A percentile compares a stretch with the other conserved stretches of the same genome.
These are phyloP conservation scores for Tholera decimalis DNA, from an alignment of 2,888 invertebrate genomes.

Conservation along the genomic window DNA sequence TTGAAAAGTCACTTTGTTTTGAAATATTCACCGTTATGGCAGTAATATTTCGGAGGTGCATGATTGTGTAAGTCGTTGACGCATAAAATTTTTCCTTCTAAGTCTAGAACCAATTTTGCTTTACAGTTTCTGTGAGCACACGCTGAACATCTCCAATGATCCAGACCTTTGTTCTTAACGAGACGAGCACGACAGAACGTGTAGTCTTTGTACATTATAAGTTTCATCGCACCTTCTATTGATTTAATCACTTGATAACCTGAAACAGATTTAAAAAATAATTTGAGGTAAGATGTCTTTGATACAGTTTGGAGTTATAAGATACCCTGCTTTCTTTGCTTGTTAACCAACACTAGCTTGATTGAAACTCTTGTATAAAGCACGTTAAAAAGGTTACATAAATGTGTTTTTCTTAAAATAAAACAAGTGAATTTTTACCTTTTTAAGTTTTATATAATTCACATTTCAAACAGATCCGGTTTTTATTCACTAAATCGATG, in stretches of 20 bases:
- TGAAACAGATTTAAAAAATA: conserved; percentile 11
- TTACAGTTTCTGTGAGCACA: conserved; percentile 47
- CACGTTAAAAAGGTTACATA: too few relatives aligned
- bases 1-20: conserved; percentile 49
- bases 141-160: conserved; percentile 48
- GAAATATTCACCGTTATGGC: conserved; percentile 37
- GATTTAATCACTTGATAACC: conserved; percentile 35
- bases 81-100: conserved; percentile 14
- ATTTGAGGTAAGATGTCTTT: not conserved
- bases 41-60: conserved; percentile 37
- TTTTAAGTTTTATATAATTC: too few relatives aligned
- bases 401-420: too few relatives aligned
- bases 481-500: too few relatives aligned
- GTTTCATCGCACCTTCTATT: conserved; percentile 19
- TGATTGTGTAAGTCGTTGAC: conserved; percentile 39
- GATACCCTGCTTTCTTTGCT: not conserved
- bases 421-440: too few relatives aligned
- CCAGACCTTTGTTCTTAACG: conserved; percentile 23
- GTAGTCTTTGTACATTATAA: conserved; percentile 42
- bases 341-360: too few relatives aligned
- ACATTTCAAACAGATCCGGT: too few relatives aligned
- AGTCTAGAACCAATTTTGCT: conserved; percentile 36
- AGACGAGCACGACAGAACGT: conserved; percentile 35
- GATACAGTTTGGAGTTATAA: not conserved
- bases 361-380: too few relatives aligned